Evolutionary conservation across 2,888 invertebrate genomes (phyloP), one percentile per base, ranked within the genome.

Genomic region (Helleia helle): DNA sequence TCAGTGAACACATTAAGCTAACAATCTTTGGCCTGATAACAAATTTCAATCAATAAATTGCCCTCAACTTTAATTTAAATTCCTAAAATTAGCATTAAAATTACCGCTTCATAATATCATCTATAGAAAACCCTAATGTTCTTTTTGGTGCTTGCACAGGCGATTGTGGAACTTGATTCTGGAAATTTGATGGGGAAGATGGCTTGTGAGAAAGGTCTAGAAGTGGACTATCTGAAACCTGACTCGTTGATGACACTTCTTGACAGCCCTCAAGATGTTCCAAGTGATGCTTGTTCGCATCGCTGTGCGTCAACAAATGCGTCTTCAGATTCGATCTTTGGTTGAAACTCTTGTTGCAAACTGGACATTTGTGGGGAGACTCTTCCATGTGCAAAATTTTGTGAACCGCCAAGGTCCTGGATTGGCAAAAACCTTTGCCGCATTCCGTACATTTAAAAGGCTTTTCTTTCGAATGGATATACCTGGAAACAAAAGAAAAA

Each of bases 371-470:
- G 73, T 96, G 96, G 0, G 96, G 95, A 3, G 95, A 94, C 72
- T 96, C 95, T 74, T 96, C 95, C 89, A 94, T 88, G 68, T 97
- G 97, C 18, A 96, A 89, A 50, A 96, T 95, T 73, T 94, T 94
- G 84, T 99, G 99, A 1, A 97, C 97, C 1, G 97, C 96, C 52
- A 99, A 84, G 0, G 99, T 99, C 38, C 99, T 88, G 13, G 96
- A 95, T 69, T 99, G 99, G 71, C 99, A 99, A 80, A 99, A 99
- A 3, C 99, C 99, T 80, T 99, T 99, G 30, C 97, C 97, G 72
- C 99, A 99, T 58, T 97, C 94, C 2, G 89, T 90, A 74, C 99
- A 99, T 67, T 97, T 98, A 85, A 98, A 99, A 0, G 99, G 99
- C 72, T 99, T 99, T 77, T 98, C 97, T 69, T 98, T 98, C 52